Percentiles rank a stretch among this genome's conserved stretches.
Evolutionary conservation across 2,113 vertebrate genomes (phyloP).

Genomic region (Ornithorhynchus anatinus): DNA sequence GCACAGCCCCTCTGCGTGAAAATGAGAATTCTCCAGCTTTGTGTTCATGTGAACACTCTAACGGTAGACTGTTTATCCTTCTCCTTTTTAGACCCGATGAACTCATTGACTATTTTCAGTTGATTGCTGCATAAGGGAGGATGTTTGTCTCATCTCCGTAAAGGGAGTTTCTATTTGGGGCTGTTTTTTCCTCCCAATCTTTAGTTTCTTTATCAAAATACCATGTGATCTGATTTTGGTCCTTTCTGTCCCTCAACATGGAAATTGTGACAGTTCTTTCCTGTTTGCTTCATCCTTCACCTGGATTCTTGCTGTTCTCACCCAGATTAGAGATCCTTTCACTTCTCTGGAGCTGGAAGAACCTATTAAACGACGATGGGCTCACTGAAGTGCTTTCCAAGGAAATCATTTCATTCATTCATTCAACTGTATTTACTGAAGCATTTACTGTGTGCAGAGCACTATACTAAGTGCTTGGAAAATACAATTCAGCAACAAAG

Average conservation of each 20-base stretch:
- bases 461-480: too few relatives aligned
- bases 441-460: too few relatives aligned
- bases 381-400: too few relatives aligned
- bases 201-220: slow-evolving; percentile 32
- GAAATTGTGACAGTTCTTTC: slow-evolving; percentile 21
- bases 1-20: slow-evolving; percentile 17
- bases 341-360: too few relatives aligned
- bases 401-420: too few relatives aligned
- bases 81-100: slow-evolving; percentile 20
- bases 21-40: slow-evolving; percentile 25
- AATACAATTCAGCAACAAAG: too few relatives aligned
- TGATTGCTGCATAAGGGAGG: slow-evolving; percentile 22
- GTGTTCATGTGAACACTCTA: slow-evolving; percentile 45
- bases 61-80: background rate
- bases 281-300: too few relatives aligned
- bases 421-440: too few relatives aligned
- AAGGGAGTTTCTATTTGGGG: slow-evolving; percentile 45
- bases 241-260: slow-evolving; percentile 21
- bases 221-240: slow-evolving; percentile 37
- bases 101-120: slow-evolving; percentile 52
- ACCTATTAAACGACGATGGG: too few relatives aligned
- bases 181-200: slow-evolving; percentile 43
- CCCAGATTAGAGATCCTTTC: too few relatives aligned
- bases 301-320: too few relatives aligned
- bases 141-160: slow-evolving; percentile 44